Conservation (phyloP, 2,797 vertebrate species). For the Echeneis naucrates region DNA sequence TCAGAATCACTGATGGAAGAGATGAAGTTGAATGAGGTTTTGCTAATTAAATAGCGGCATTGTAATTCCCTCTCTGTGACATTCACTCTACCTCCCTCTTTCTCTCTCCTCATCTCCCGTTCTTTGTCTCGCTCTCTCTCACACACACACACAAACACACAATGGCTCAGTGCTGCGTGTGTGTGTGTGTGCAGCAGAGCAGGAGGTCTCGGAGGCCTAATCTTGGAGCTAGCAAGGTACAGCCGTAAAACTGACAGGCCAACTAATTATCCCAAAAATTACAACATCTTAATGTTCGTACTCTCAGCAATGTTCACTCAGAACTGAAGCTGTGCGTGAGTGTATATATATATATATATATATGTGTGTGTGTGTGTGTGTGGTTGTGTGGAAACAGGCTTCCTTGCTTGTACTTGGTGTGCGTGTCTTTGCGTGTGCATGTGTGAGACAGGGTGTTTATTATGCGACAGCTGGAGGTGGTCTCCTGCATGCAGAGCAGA, state of each 20-base stretch:
- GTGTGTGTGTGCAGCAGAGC: constrained; percentile 68
- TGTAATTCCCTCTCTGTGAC: constrained; percentile 61
- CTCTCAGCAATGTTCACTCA: constrained; percentile 69
- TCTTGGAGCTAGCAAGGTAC: constrained; percentile 84
- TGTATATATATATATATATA: too few species aligned
- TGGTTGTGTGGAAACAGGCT: neutral
- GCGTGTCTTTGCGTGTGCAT: constrained; percentile 1
- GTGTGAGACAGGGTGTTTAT: constrained; percentile 61
- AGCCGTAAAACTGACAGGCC: constrained; percentile 91
- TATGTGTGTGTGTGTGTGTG: constrained; percentile 15
- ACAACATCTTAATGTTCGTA: constrained; percentile 84
- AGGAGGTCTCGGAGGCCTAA: constrained; percentile 82
- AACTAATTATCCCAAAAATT: constrained; percentile 91
- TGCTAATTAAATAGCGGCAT: constrained; percentile 76
- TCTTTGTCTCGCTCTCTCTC: constrained; percentile 15
- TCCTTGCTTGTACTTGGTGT: constrained; percentile 47
- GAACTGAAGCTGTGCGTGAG: constrained; percentile 11
- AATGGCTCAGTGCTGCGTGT: constrained; percentile 33
- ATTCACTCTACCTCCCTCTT: constrained; percentile 46
- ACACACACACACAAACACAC: constrained; percentile 59
- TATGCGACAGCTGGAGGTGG: constrained; percentile 80
- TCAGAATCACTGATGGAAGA: constrained; percentile 74
- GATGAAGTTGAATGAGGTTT: constrained; percentile 71
- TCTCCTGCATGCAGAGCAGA: constrained; percentile 72
- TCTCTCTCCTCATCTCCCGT: constrained; percentile 44